Base-by-base conservation (phyloP, 2,113 vertebrate genomes). In the Cathartes aura region DNA sequence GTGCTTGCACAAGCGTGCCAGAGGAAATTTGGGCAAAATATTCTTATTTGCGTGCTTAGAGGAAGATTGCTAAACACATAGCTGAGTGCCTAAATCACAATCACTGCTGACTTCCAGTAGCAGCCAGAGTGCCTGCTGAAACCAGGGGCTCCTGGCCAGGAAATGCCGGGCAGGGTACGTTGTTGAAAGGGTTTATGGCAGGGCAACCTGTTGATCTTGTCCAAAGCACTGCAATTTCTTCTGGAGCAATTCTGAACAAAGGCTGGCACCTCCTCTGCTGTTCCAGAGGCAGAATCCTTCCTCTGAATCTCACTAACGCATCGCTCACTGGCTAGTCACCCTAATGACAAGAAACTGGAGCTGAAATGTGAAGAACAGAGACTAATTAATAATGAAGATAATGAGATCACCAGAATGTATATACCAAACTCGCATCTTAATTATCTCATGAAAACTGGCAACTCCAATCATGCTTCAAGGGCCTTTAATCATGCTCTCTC, bases 361-460 rank as follows among this genome's bases (percentile, higher is more conserved):
- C 84, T 84, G 95, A 90, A 97, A 95, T 75, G 78, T 47, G 82
- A 94, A 92, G 93, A 95, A 91, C 67, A 63, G 79, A 93, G 60
- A 82, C 92, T 95, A 95, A 97, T 96, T 96, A 97, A 96, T 92
- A 97, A 97, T 92, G 72, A 90, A 97, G 88, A 92, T 94, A 95
- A 97, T 97, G 95, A 97, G 94, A 93, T 93, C 88, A 91, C 82
- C 59, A 76, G 88, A 70, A 96, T 53, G 60, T 71, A 85, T 60
- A 79, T n/a, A 84, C 76, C 59, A 89, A 96, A 97, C 59, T 29
- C 12, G 3, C 83, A 58, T 88, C 89, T 95, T 88, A 86, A 89
- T 97, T 95, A 90, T 93, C 81, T 95, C 58, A 53, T 47, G 80
- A 85, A 93, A 96, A 94, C 62, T 80, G 64, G 93, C 82, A 94